Percentiles rank a stretch among this genome's conserved stretches.
Conservation (phyloP, 2,888 invertebrate genomes). For the Cheilosia vernalis region DNA sequence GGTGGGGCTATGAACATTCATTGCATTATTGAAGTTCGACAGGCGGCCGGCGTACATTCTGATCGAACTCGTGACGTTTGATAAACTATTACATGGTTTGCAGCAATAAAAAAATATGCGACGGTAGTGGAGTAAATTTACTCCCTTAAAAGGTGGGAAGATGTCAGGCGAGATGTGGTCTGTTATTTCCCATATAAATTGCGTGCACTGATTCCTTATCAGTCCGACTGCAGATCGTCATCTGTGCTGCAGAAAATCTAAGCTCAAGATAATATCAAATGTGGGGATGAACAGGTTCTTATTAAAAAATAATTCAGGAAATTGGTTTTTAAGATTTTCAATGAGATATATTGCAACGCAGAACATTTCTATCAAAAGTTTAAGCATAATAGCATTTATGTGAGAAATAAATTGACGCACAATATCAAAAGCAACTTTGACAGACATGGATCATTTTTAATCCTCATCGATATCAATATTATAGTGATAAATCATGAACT, state of each 20-base stretch:
- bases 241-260: not conserved
- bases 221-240: not conserved
- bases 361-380: too few species aligned
- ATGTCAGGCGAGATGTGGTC: constrained; percentile 50
- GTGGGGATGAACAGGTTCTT: too few species aligned
- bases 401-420: too few species aligned
- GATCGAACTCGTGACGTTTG: constrained; percentile 36
- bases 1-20: constrained; percentile 26
- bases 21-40: constrained; percentile 45
- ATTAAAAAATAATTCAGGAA: too few species aligned
- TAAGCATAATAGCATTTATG: too few species aligned
- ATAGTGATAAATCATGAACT: too few species aligned
- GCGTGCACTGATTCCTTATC: constrained; percentile 1
- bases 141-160: constrained; percentile 69
- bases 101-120: constrained; percentile 30
- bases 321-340: too few species aligned
- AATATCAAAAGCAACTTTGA: too few species aligned
- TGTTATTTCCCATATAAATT: constrained; percentile 22
- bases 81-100: constrained; percentile 38
- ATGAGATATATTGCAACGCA: too few species aligned
- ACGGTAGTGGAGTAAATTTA: constrained; percentile 69
- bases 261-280: not conserved
- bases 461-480: too few species aligned
- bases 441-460: too few species aligned
- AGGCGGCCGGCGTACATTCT: constrained; percentile 22